Evolutionary conservation across 2,888 invertebrate genomes (phyloP), one percentile per base, ranked within the genome.

Genomic region (Notodonta dromedarius): DNA sequence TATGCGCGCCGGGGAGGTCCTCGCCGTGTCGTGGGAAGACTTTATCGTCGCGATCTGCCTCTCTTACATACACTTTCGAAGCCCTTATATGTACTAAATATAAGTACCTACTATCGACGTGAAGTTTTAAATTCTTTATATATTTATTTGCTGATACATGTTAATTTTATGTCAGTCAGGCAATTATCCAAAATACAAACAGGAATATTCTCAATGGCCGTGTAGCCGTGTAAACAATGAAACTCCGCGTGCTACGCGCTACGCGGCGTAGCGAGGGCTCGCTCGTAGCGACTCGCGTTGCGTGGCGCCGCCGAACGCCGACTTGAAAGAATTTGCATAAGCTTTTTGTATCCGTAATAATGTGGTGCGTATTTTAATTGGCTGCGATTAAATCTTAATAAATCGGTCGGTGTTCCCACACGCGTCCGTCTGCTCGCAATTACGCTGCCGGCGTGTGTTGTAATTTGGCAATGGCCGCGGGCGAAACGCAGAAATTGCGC

Each of bases 1-100:
- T 91, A 92, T 93, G 93, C 93, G 82, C 92, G 79, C 83, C 83
- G 79, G 86, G 92, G 93, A 91, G 92, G 93, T 91, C 92, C 85
- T 73, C 73, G 77, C 72, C 69, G 73, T 77, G 79, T 80, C 88
- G 90, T 89, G 90, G 89, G 91, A 90, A 88, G 86, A 83, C 85
- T 76, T 79, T 81, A 83, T 84, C 85, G 72, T 78, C 72, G 79
- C 76, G 70, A 76, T 79, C 76, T 75, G 61, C 70, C 65, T 68
- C 70, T 70, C 56, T 60, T 71, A 76, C 73, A 71, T 74, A 66
- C 66, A 69, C 65, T 66, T 74, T 71, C 53, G 14, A 70, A 67
- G 67, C 58, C 67, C 63, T 68, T 68, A 69, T 70, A 71, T 58
- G 64, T 66, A 65, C 62, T 57, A 57, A 63, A 61, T 58, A 60